A percentile compares a stretch with the other conserved stretches of the same genome.
Conservation (phyloP, 2,113 vertebrate species). For the rabbit (Oryctolagus cuniculus) region DNA sequence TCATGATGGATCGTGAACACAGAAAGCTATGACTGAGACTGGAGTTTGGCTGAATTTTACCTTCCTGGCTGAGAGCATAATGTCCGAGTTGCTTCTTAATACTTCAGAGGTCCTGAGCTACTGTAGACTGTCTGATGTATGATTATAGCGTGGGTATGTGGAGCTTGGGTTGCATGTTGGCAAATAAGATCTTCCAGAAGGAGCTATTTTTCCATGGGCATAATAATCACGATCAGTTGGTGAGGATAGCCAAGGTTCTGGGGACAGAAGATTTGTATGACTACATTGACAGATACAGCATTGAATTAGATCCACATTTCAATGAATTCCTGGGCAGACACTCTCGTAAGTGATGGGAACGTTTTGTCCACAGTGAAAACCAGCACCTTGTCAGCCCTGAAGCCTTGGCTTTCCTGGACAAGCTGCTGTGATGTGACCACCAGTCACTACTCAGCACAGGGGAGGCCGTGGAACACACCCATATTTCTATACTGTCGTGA, state of each 20-base stretch:
- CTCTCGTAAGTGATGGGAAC: slow-evolving; percentile 93
- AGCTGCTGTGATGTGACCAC: slow-evolving; percentile 92
- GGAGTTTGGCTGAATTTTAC: slow-evolving; percentile 94
- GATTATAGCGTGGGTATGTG: slow-evolving; percentile 95
- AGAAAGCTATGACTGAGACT: slow-evolving; percentile 94
- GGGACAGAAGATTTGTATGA: slow-evolving; percentile 93
- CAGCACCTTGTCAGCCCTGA: slow-evolving; percentile 93
- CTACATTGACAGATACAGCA: slow-evolving; percentile 94
- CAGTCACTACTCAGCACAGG: slow-evolving; percentile 92
- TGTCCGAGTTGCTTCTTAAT: slow-evolving; percentile 92
- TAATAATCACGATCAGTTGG: slow-evolving; percentile 94
- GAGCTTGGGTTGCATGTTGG: slow-evolving; percentile 94
- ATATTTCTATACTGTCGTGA: slow-evolving; percentile 93
- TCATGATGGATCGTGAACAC: slow-evolving; percentile 94
- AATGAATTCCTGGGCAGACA: slow-evolving; percentile 94
- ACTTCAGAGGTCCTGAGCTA: slow-evolving; percentile 93
- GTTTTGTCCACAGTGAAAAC: slow-evolving; percentile 94
- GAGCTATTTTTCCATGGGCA: slow-evolving; percentile 94
- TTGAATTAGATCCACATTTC: slow-evolving; percentile 93
- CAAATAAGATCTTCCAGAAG: slow-evolving; percentile 94
- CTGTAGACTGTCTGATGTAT: slow-evolving; percentile 95
- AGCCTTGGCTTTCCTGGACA: slow-evolving; percentile 93
- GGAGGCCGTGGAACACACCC: slow-evolving; percentile 93
- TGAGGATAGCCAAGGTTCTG: slow-evolving; percentile 94
- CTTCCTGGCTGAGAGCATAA: slow-evolving; percentile 94